A percentile compares a stretch with the other conserved stretches of the same genome.
phyloP scores from a whole-genome alignment of 2,888 invertebrate genomes.

The Mechanitis messenoides region DNA sequence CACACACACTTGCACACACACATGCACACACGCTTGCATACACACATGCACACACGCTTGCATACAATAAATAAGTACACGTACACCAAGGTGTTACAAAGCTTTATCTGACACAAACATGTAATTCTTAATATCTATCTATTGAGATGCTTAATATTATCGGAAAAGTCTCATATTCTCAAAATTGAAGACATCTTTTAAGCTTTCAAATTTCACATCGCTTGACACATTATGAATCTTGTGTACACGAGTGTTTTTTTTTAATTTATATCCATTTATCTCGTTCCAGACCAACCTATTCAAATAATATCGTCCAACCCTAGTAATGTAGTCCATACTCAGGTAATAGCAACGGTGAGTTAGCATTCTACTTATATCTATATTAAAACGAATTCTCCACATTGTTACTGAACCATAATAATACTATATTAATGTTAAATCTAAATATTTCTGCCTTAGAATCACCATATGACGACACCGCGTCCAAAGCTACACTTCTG shows the following conservation, averaged over 20 bases:
- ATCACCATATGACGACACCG: conserved; percentile 59
- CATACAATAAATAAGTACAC: neutral
- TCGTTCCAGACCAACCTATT: conserved; percentile 62
- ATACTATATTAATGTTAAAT: neutral
- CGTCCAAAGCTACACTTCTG: conserved; percentile 87
- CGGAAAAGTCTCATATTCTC: no score
- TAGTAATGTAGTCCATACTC: conserved; percentile 68
- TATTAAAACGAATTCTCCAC: no score
- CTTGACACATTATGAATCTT: no score
- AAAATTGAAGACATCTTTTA: neutral
- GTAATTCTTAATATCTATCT: no score
- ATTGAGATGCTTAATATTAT: no score
- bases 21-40: conserved; percentile 6
- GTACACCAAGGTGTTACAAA: no score
- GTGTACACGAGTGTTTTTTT: no score
- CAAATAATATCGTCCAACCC: conserved; percentile 68
- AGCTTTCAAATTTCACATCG: no score
- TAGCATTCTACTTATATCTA: conserved; percentile 4
- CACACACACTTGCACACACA: neutral
- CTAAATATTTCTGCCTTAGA: conserved; percentile 38
- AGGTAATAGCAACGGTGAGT: conserved; percentile 70
- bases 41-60: neutral
- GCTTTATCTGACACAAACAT: no score
- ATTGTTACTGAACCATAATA: no score
- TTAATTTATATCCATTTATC: no score